Evolutionary conservation across 1,140 invertebrate genomes (phyloP).

Genomic region (Acyrthosiphon pisum): DNA sequence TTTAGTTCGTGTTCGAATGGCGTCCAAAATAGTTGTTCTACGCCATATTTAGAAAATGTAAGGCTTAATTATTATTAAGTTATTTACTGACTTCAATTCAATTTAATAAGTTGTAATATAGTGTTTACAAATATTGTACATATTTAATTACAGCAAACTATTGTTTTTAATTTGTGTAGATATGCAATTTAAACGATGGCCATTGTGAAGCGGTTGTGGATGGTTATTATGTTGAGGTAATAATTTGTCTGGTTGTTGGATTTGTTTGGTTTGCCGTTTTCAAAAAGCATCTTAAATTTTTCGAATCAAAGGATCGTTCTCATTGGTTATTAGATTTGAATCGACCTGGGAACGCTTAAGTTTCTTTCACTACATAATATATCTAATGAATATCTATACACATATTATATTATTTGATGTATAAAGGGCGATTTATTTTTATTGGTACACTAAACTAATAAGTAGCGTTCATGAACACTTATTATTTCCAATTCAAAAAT

Average conservation of each 20-base stretch:
- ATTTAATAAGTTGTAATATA: not conserved
- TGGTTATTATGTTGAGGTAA: constrained; percentile 90
- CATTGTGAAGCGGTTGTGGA: constrained; percentile 77
- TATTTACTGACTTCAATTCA: not conserved
- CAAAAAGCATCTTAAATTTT: not conserved
- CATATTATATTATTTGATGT: not conserved
- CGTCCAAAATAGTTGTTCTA: not conserved
- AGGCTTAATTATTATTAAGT: not conserved
- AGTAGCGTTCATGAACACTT: too few relatives aligned
- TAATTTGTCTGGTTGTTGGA: constrained; percentile 82
- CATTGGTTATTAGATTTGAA: not conserved
- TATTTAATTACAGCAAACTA: not conserved
- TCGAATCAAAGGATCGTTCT: not conserved
- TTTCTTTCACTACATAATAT: not conserved
- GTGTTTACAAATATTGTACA: not conserved
- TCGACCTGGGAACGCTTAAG: not conserved
- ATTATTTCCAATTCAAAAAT: too few relatives aligned
- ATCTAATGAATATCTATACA: not conserved
- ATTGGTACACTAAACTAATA: not conserved
- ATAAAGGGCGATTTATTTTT: not conserved
- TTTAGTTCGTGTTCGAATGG: constrained; percentile 75
- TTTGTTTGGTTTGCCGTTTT: constrained; percentile 73
- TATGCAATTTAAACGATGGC: not conserved
- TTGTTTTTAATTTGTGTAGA: not conserved
- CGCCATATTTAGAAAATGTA: not conserved